Percentiles rank a stretch among this genome's conserved stretches.
Evolutionary conservation across 2,888 invertebrate species (phyloP).

Genomic region (Acrocyrtus sp.): DNA sequence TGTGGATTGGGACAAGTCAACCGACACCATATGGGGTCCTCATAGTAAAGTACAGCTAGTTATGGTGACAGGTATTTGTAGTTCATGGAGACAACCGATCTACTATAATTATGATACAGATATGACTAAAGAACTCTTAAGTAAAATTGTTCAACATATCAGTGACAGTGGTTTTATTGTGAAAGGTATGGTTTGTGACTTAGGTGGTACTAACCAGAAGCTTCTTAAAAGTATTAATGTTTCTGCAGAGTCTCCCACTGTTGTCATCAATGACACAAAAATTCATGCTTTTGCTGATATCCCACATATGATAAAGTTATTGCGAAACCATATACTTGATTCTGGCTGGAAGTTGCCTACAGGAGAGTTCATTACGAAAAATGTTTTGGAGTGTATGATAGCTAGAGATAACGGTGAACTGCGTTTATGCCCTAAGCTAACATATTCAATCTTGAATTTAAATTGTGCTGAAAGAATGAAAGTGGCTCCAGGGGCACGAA

Average conservation of each 20-base stretch:
- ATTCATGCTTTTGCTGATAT: slow-evolving; percentile 56
- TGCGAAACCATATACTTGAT: slow-evolving; percentile 55
- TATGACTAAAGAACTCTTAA: slow-evolving; percentile 37
- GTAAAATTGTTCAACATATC: slow-evolving; percentile 17
- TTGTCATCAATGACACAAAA: slow-evolving; percentile 7
- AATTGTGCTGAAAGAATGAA: slow-evolving; percentile 10
- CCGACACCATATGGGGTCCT: neutral
- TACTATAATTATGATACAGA: slow-evolving; percentile 52
- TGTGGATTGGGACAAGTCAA: neutral
- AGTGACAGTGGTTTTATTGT: slow-evolving; percentile 33
- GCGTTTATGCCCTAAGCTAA: slow-evolving; percentile 6
- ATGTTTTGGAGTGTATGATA: neutral
- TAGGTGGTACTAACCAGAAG: slow-evolving; percentile 51
- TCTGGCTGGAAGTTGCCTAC: slow-evolving; percentile 16
- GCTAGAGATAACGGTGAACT: slow-evolving; percentile 1
- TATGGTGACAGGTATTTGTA: neutral
- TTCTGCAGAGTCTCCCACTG: neutral
- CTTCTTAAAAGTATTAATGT: slow-evolving; percentile 41
- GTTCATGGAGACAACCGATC: slow-evolving; percentile 54
- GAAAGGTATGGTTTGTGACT: slow-evolving; percentile 34
- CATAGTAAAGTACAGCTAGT: slow-evolving; percentile 44
- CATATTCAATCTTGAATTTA: neutral
- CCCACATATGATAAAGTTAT: slow-evolving; percentile 53
- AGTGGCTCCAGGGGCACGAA: slow-evolving; percentile 3
- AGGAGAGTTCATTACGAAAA: slow-evolving; percentile 21